A percentile compares a stretch with the other conserved stretches of the same genome.
phyloP scores from a whole-genome alignment of 2,888 invertebrate species.

The Zele albiditarsus region DNA sequence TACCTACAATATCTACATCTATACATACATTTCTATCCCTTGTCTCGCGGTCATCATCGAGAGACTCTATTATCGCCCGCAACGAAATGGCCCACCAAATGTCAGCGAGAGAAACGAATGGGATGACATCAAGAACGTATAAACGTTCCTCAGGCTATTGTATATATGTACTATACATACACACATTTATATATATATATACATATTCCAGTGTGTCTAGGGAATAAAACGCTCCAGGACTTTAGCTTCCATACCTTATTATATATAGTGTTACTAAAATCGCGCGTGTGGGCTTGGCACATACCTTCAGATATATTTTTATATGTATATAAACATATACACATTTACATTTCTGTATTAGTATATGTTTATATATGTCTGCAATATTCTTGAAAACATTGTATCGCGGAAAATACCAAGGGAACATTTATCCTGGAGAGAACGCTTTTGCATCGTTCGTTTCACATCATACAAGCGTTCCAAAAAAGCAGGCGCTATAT shows the following conservation, averaged over 20 bases:
- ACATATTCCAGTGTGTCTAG: background rate
- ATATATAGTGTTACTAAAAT: slow-evolving; percentile 21
- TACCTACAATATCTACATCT: background rate
- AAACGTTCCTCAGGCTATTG: slow-evolving; percentile 18
- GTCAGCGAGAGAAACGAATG: slow-evolving; percentile 29
- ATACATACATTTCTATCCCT: slow-evolving; percentile 1
- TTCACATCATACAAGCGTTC: slow-evolving; percentile 15
- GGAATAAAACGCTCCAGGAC: slow-evolving; percentile 14
- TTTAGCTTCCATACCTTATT: background rate
- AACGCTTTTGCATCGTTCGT: slow-evolving; percentile 13
- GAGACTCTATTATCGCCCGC: slow-evolving; percentile 32
- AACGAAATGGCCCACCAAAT: slow-evolving; percentile 15
- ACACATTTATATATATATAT: background rate
- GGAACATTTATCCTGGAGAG: slow-evolving; percentile 37
- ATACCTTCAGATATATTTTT: slow-evolving; percentile 2
- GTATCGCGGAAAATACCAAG: slow-evolving; percentile 36
- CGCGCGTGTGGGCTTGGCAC: slow-evolving; percentile 36
- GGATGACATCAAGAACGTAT: slow-evolving; percentile 33
- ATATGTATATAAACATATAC: slow-evolving; percentile 12
- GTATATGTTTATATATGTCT: background rate
- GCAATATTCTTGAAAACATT: slow-evolving; percentile 33
- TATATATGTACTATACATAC: no score
- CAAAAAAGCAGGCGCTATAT: background rate
- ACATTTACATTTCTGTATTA: background rate
- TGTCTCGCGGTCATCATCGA: slow-evolving; percentile 14